phyloP scores from a whole-genome alignment of 2,888 invertebrate genomes.

The Ectropis crepuscularia region DNA sequence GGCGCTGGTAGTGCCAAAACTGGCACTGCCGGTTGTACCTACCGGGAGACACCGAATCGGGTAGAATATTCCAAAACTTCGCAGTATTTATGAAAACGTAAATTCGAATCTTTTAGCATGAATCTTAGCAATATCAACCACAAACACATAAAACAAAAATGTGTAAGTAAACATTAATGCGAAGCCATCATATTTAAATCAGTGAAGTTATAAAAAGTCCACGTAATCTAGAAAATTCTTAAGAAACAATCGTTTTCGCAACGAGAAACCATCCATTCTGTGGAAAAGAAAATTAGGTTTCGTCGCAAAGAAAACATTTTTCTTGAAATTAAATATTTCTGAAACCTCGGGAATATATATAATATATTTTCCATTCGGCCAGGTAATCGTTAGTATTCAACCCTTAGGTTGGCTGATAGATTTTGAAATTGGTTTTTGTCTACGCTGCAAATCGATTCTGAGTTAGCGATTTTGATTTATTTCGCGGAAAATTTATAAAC shows the following conservation, averaged over 20 bases:
- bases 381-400: slow-evolving; percentile 1
- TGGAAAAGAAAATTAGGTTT: not conserved
- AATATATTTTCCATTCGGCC: not conserved
- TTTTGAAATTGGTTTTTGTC: not conserved
- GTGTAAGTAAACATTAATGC: no score
- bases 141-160: no score
- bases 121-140: no score
- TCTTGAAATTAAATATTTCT: not conserved
- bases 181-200: no score
- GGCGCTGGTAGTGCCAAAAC: no score
- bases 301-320: not conserved
- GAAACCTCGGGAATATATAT: not conserved
- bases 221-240: no score
- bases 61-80: no score
- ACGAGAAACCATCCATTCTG: not conserved
- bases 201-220: no score
- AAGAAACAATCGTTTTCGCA: not conserved
- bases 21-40: no score
- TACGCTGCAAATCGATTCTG: not conserved
- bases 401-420: not conserved
- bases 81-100: no score
- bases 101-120: no score
- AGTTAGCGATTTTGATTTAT: not conserved
- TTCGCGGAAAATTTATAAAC: not conserved
- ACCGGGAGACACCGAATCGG: no score